Evolutionary conservation across 2,888 invertebrate genomes (phyloP).

Genomic region (Ligdia adustata): DNA sequence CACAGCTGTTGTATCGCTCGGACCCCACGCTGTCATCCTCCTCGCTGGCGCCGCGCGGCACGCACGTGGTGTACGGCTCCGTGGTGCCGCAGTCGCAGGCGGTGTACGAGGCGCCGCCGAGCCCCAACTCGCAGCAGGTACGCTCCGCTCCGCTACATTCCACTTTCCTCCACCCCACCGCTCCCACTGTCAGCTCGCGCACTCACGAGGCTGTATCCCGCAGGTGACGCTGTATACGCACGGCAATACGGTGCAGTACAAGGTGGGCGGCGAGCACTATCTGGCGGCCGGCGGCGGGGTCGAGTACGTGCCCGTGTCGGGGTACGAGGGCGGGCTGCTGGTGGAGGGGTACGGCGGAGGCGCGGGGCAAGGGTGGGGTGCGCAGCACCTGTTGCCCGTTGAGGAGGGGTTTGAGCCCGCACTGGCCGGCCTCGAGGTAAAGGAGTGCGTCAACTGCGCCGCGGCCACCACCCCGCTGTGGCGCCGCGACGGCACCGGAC

Average conservation of each 20-base stretch:
- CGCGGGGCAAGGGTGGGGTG: slow-evolving; percentile 75
- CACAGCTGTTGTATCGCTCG: slow-evolving; percentile 84
- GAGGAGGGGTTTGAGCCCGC: slow-evolving; percentile 80
- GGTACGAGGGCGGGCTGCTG: slow-evolving; percentile 75
- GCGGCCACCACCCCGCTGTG: slow-evolving; percentile 97
- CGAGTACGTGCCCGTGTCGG: slow-evolving; percentile 75
- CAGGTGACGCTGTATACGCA: slow-evolving; percentile 84
- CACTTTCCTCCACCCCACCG: neutral
- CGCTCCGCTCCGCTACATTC: neutral
- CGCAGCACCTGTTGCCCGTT: slow-evolving; percentile 67
- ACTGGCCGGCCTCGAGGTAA: slow-evolving; percentile 84
- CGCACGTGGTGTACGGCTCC: slow-evolving; percentile 77
- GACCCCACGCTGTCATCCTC: slow-evolving; percentile 88
- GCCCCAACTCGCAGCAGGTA: slow-evolving; percentile 84
- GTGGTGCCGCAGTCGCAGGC: slow-evolving; percentile 73
- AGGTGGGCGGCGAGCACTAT: slow-evolving; percentile 76
- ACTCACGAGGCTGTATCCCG: neutral
- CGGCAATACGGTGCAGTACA: slow-evolving; percentile 82
- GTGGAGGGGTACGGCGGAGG: slow-evolving; percentile 72
- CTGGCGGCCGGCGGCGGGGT: slow-evolving; percentile 66
- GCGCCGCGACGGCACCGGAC: slow-evolving; percentile 99
- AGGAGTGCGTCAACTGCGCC: slow-evolving; percentile 97
- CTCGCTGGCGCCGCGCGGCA: slow-evolving; percentile 77
- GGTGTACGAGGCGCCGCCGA: slow-evolving; percentile 81
- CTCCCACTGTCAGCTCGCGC: neutral